Conservation (phyloP, 2,113 vertebrate species). For the Scatophagus argus region DNA sequence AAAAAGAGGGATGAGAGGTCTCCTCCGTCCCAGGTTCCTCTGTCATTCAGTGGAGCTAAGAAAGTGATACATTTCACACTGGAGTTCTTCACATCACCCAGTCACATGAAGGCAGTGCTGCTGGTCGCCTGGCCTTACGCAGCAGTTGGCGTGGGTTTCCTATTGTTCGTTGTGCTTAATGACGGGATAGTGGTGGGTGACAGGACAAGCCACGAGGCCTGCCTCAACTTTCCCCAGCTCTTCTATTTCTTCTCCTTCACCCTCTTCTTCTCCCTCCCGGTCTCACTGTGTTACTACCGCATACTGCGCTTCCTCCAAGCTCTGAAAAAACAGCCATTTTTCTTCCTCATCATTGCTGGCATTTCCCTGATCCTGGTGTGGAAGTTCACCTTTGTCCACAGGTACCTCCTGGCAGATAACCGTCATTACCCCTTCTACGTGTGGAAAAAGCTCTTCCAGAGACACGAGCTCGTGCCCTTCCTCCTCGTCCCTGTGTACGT, state of each 20-base stretch:
- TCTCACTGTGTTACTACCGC: constrained; percentile 85
- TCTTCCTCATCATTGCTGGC: constrained; percentile 76
- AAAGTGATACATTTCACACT: constrained; percentile 83
- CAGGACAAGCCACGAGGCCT: constrained; percentile 90
- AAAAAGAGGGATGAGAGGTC: constrained; percentile 92
- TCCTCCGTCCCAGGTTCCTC: constrained; percentile 73
- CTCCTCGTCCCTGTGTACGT: constrained; percentile 90
- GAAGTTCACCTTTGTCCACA: constrained; percentile 94
- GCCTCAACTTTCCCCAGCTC: constrained; percentile 93
- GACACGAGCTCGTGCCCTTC: constrained; percentile 88
- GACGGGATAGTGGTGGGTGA: constrained; percentile 95
- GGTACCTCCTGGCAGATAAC: constrained; percentile 96
- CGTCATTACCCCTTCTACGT: constrained; percentile 96
- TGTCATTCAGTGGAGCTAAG: constrained; percentile 80
- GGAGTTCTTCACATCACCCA: constrained; percentile 78
- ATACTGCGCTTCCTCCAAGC: constrained; percentile 85
- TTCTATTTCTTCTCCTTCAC: constrained; percentile 95
- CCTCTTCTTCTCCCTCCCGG: constrained; percentile 88
- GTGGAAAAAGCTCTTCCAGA: constrained; percentile 93
- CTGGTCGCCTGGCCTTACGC: constrained; percentile 90
- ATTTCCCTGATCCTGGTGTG: constrained; percentile 88
- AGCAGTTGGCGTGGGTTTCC: constrained; percentile 80
- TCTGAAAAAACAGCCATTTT: constrained; percentile 83
- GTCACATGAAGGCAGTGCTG: constrained; percentile 80
- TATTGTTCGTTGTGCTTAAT: constrained; percentile 87